A percentile compares a stretch with the other conserved stretches of the same genome.
phyloP scores from a whole-genome alignment of 1,140 invertebrate genomes.

The Gyrodactylus bullatarudis region DNA sequence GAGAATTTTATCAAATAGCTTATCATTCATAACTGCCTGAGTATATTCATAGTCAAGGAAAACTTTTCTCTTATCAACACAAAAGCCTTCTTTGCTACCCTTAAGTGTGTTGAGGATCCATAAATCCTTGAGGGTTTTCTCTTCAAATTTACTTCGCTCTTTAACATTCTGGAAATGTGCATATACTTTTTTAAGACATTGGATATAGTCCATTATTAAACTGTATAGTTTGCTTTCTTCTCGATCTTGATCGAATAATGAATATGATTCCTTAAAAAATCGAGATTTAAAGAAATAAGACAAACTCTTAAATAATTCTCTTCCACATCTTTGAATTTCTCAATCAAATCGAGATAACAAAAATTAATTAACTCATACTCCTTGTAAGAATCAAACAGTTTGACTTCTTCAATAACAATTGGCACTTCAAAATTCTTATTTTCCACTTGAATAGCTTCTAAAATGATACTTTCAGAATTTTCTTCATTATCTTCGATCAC shows the following conservation, averaged over 20 bases:
- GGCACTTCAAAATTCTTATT: no score
- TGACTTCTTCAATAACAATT: not conserved
- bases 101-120: not conserved
- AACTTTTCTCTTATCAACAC: not conserved
- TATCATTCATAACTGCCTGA: not conserved
- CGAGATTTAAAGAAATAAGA: not conserved
- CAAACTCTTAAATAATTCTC: not conserved
- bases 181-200: not conserved
- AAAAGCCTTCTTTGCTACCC: not conserved
- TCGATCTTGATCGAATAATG: not conserved
- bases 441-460: not conserved
- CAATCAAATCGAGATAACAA: not conserved
- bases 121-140: not conserved
- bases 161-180: not conserved
- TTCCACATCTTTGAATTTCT: not conserved
- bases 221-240: not conserved
- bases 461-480: not conserved
- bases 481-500: not conserved
- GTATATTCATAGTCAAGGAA: not conserved
- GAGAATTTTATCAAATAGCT: not conserved
- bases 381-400: not conserved
- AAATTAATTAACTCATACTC: not conserved
- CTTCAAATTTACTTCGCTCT: not conserved
- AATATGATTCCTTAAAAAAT: not conserved
- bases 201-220: not conserved